Conservation (phyloP, 2,113 vertebrate species). For the Desmodus rotundus region DNA sequence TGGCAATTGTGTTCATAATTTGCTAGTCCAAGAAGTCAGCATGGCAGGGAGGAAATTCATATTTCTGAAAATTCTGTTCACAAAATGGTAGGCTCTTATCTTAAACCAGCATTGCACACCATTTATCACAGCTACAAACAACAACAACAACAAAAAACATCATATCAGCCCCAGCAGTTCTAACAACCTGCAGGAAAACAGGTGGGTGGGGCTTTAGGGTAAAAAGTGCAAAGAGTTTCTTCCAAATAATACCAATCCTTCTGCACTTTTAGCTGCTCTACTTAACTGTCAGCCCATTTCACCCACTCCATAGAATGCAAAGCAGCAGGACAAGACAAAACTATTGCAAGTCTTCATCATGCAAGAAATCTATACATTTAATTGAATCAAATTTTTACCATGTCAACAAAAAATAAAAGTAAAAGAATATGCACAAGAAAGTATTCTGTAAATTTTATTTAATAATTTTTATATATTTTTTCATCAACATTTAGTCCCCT, state of each 20-base stretch:
- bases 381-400: not conserved
- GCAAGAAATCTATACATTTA: not conserved
- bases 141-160: not conserved
- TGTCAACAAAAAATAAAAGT: not conserved
- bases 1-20: not conserved
- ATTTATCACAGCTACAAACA: slow-evolving; percentile 25
- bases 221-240: not conserved
- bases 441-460: not conserved
- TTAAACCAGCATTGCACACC: slow-evolving; percentile 31
- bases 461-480: no score
- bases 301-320: not conserved
- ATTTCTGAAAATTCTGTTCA: slow-evolving; percentile 45
- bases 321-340: not conserved
- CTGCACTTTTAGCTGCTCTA: not conserved
- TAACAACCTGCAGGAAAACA: not conserved
- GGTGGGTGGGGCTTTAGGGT: not conserved
- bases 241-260: not conserved
- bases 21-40: slow-evolving; percentile 36
- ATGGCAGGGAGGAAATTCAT: not conserved
- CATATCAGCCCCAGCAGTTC: slow-evolving; percentile 21
- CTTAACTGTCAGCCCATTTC: not conserved
- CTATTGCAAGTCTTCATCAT: slow-evolving; percentile 37
- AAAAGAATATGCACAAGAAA: not conserved
- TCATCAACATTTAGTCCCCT: no score
- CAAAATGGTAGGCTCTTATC: slow-evolving; percentile 51